Percentiles rank a stretch among this genome's conserved stretches.
Evolutionary conservation across 2,888 invertebrate species (phyloP).

Genomic region (Oligia fasciuncula): DNA sequence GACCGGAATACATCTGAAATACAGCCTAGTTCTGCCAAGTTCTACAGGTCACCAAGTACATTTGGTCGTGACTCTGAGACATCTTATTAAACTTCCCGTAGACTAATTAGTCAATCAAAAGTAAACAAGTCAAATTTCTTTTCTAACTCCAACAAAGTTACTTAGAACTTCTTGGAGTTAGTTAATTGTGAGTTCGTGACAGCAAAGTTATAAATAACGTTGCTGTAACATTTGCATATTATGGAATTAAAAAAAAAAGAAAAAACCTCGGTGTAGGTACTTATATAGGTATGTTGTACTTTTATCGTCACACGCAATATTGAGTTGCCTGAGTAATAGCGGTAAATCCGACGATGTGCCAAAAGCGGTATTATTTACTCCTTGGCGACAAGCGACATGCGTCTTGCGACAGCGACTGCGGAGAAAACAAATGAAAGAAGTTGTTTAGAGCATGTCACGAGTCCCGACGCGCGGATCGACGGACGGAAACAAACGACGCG

Average conservation of each 20-base stretch:
- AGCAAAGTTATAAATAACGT: conserved; percentile 2
- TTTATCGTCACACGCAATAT: conserved; percentile 20
- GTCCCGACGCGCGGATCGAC: background rate
- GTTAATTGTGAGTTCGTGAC: conserved; percentile 24
- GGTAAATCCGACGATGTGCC: conserved; percentile 20
- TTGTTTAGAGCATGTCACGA: too few relatives aligned
- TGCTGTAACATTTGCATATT: conserved; percentile 5
- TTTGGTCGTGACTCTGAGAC: background rate
- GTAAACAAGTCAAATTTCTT: conserved; percentile 6
- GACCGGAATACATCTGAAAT: background rate
- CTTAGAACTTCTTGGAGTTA: conserved; percentile 2
- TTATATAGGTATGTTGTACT: background rate
- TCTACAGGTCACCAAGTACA: background rate
- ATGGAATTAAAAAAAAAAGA: conserved; percentile 30
- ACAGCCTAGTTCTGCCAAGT: background rate
- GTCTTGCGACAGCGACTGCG: background rate
- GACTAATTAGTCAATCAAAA: background rate
- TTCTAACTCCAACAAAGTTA: conserved; percentile 2
- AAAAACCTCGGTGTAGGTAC: background rate
- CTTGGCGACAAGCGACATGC: background rate
- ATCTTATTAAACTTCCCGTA: background rate
- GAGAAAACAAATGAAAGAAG: background rate
- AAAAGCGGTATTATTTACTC: conserved; percentile 7
- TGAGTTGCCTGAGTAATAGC: background rate
- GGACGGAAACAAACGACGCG: background rate